These are phyloP conservation scores for Onychostruthus taczanowskii DNA, from an alignment of 2,113 vertebrate species.

Conservation along the genomic window DNA sequence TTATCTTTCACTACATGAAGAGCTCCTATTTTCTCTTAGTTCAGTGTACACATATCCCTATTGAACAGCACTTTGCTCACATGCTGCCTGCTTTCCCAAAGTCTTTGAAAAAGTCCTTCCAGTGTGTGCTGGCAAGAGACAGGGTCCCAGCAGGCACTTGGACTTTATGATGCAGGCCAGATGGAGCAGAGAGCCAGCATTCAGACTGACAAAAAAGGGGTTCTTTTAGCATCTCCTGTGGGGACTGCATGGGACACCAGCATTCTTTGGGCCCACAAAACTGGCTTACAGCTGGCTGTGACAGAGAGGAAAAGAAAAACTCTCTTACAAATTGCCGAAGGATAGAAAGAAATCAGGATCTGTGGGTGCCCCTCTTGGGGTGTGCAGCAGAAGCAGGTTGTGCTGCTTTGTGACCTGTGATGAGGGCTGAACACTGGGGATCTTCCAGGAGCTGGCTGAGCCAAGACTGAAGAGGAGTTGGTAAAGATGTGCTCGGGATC, in stretches of 20 bases:
- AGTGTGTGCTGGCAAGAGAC: background rate
- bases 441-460: background rate
- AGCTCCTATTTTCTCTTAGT: background rate
- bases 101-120: background rate
- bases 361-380: background rate
- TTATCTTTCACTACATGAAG: background rate
- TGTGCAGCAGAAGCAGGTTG: background rate
- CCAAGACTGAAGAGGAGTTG: background rate
- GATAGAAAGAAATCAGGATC: background rate
- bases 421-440: fast-evolving
- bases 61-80: background rate
- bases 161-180: background rate
- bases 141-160: background rate
- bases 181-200: background rate
- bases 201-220: background rate
- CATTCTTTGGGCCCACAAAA: background rate
- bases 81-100: background rate
- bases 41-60: background rate
- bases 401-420: background rate
- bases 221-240: background rate
- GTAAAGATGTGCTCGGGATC: fast-evolving
- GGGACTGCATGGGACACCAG: background rate
- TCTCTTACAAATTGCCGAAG: background rate
- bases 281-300: background rate
- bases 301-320: background rate